These are phyloP conservation scores for Agrilus cyanescens DNA, from an alignment of 2,888 invertebrate species.

Conservation along the genomic window DNA sequence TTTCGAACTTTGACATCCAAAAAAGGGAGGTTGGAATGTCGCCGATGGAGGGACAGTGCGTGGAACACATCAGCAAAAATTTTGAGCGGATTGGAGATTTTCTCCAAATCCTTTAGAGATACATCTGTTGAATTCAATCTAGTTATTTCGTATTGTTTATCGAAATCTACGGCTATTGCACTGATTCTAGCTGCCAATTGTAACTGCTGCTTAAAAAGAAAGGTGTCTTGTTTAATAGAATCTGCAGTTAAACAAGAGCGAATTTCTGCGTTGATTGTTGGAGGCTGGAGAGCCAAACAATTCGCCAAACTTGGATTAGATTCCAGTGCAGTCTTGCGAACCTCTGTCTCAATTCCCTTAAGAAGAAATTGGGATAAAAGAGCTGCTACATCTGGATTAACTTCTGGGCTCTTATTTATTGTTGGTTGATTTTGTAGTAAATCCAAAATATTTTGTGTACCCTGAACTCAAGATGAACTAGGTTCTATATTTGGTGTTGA, in stretches of 20 bases:
- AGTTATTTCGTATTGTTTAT: not conserved
- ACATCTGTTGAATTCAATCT: not conserved
- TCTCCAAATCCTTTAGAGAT: not conserved
- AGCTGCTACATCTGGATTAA: conserved; percentile 7
- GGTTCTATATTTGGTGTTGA: too few species aligned
- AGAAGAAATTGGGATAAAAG: conserved; percentile 4
- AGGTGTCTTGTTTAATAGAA: conserved; percentile 6
- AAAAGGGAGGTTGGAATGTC: too few species aligned
- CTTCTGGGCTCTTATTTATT: conserved; percentile 3
- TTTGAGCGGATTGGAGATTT: conserved; percentile 4
- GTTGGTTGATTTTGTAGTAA: not conserved
- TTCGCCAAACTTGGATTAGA: too few species aligned
- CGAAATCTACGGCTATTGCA: conserved; percentile 8
- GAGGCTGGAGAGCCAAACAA: too few species aligned
- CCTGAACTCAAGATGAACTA: too few species aligned
- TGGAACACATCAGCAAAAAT: too few species aligned
- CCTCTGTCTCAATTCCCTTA: conserved; percentile 5
- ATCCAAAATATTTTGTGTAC: not conserved
- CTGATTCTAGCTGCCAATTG: conserved; percentile 6
- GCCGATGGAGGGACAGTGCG: too few species aligned
- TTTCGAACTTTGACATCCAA: too few species aligned
- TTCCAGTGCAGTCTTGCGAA: too few species aligned
- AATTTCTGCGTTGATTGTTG: too few species aligned
- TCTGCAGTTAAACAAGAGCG: conserved; percentile 2
- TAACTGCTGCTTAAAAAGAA: conserved; percentile 6